Percentiles rank a stretch among this genome's conserved stretches.
Conservation (phyloP, 2,113 vertebrate genomes). For the Oriolus oriolus region DNA sequence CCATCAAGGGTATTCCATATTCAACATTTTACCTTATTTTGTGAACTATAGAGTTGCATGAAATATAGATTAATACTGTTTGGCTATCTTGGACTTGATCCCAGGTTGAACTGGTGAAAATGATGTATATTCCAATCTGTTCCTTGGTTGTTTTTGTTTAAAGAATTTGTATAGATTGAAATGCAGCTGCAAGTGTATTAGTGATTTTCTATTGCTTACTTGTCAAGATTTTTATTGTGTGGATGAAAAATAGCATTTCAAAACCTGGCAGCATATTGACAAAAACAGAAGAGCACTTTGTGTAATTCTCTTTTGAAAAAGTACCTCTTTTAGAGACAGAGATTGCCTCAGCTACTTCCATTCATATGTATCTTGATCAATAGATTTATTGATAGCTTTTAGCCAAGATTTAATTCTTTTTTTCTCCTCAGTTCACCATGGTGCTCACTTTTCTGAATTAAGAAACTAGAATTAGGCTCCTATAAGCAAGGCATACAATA, state of each 20-base stretch:
- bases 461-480: conserved; percentile 55
- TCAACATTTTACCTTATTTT: not conserved
- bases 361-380: conserved; percentile 66
- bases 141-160: conserved; percentile 69
- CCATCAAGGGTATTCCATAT: not conserved
- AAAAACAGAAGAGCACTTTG: conserved; percentile 79
- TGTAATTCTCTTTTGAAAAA: conserved; percentile 84
- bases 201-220: conserved; percentile 72
- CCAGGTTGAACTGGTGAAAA: conserved; percentile 35
- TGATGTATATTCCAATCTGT: conserved; percentile 53
- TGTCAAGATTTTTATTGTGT: conserved; percentile 75
- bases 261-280: conserved; percentile 81
- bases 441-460: conserved; percentile 50
- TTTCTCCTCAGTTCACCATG: conserved; percentile 5
- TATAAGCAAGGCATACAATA: conserved; percentile 55
- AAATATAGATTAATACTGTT: conserved; percentile 34
- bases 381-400: conserved; percentile 74
- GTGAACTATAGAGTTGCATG: not conserved
- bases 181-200: conserved; percentile 70
- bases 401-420: conserved; percentile 61
- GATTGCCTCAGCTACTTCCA: conserved; percentile 70
- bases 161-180: conserved; percentile 71
- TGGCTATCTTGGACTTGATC: conserved; percentile 34
- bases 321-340: conserved; percentile 73
- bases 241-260: conserved; percentile 73